Evolutionary conservation across 1,140 invertebrate genomes (phyloP).

Genomic region (Helicoverpa armigera): DNA sequence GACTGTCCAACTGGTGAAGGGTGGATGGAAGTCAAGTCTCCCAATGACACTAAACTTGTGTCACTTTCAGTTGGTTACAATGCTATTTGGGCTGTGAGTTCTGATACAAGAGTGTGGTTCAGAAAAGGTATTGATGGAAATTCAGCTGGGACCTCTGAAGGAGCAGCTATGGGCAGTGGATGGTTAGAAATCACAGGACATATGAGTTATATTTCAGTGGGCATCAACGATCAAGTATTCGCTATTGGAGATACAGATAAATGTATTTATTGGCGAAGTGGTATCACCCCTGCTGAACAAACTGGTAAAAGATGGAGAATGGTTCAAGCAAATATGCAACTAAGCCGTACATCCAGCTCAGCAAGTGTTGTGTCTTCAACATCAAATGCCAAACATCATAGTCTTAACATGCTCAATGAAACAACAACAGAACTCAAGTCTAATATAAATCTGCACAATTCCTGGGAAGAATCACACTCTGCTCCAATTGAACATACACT

Average conservation of each 20-base stretch:
- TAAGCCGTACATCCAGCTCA: conserved; percentile 92
- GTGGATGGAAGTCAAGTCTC: conserved; percentile 93
- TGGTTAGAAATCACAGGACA: conserved; percentile 95
- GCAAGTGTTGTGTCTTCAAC: conserved; percentile 85
- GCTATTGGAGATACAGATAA: conserved; percentile 89
- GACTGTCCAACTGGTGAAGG: conserved; percentile 91
- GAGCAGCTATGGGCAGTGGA: conserved; percentile 90
- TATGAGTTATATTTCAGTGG: conserved; percentile 94
- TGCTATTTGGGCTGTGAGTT: conserved; percentile 95
- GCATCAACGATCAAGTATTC: conserved; percentile 94
- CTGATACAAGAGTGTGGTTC: conserved; percentile 96
- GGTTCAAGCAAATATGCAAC: conserved; percentile 91
- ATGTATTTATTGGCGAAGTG: conserved; percentile 92
- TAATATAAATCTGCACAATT: conserved; percentile 77
- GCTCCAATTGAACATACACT: conserved; percentile 84
- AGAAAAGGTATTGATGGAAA: conserved; percentile 93
- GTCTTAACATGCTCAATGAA: conserved; percentile 82
- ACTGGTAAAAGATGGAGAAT: conserved; percentile 95
- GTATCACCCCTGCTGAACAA: conserved; percentile 91
- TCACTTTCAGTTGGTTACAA: conserved; percentile 95
- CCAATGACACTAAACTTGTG: conserved; percentile 89
- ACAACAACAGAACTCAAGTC: conserved; percentile 75
- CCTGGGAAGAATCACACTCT: conserved; percentile 86
- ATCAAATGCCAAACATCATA: conserved; percentile 83
- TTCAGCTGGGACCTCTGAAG: conserved; percentile 89